Conservation (phyloP, 1,140 invertebrate species). For the Holotrichia oblita region DNA sequence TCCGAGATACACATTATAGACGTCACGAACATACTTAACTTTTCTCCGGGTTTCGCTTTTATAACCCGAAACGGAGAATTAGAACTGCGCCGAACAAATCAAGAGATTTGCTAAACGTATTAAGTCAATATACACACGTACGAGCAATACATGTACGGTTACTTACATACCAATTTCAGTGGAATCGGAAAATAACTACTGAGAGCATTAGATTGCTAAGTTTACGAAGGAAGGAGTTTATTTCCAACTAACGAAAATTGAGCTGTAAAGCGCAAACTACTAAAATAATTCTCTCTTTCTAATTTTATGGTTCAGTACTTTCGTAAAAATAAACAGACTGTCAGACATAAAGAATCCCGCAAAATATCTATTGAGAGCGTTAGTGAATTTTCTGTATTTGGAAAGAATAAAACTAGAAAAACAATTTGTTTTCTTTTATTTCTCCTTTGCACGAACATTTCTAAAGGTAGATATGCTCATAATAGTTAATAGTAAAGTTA, state of each 20-base stretch:
- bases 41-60: neutral
- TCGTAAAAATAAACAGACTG: neutral
- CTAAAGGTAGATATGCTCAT: no score
- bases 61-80: constrained; percentile 11
- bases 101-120: constrained; percentile 7
- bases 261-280: neutral
- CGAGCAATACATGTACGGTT: neutral
- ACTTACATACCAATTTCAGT: neutral
- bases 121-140: constrained; percentile 17
- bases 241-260: constrained; percentile 12
- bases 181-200: neutral
- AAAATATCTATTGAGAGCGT: no score
- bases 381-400: no score
- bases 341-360: no score
- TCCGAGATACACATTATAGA: constrained; percentile 20
- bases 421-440: no score
- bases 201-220: neutral
- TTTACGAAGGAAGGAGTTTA: neutral
- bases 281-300: neutral
- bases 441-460: no score
- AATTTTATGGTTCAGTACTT: neutral
- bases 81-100: constrained; percentile 5
- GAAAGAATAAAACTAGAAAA: no score
- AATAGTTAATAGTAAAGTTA: no score
- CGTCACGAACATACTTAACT: constrained; percentile 5